Conservation (phyloP, 2,888 invertebrate species). For the Pachydiplax longipennis region DNA sequence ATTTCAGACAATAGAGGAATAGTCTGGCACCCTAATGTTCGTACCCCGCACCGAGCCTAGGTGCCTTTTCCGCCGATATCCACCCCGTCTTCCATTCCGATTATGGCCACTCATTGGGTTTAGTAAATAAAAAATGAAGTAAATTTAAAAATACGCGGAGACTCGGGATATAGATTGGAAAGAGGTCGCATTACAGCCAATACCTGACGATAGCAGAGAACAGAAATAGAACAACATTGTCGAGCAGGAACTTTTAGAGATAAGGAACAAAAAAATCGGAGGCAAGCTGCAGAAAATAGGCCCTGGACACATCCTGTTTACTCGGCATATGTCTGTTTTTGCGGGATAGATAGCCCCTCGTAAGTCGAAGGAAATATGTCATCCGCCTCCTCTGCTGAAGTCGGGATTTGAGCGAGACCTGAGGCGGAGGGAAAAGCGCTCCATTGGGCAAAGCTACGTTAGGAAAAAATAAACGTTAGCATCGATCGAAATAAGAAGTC, state of each 20-base stretch:
- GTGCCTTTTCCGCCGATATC: too few species aligned
- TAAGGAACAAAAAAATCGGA: neutral
- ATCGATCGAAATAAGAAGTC: slow-evolving; percentile 31
- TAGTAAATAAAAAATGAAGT: too few species aligned
- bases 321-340: neutral
- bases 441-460: neutral
- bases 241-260: neutral
- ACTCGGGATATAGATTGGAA: too few species aligned
- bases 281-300: neutral
- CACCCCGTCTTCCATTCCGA: too few species aligned
- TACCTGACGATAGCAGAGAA: too few species aligned
- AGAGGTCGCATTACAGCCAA: too few species aligned
- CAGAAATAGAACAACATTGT: neutral
- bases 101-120: too few species aligned
- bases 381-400: neutral
- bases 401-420: neutral
- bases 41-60: too few species aligned
- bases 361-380: neutral
- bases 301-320: neutral
- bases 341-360: neutral
- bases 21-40: too few species aligned
- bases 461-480: neutral
- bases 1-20: too few species aligned
- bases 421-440: neutral
- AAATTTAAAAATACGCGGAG: too few species aligned